Percentiles rank a stretch among this genome's conserved stretches.
phyloP scores from a whole-genome alignment of 2,113 vertebrate species.

The Thymallus thymallus region DNA sequence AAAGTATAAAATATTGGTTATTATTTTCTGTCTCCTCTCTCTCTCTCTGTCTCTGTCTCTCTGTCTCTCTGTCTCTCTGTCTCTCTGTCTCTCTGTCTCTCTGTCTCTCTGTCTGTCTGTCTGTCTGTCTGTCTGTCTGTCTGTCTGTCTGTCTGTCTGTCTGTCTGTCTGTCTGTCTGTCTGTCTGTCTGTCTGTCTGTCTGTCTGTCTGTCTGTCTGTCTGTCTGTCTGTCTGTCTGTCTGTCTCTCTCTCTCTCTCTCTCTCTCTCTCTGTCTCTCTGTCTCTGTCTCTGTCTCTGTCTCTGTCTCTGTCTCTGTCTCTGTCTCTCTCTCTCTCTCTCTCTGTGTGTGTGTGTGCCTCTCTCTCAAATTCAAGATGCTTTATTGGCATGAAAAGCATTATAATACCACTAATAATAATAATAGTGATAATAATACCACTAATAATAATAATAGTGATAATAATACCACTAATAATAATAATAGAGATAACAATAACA shows the following conservation, averaged over 20 bases:
- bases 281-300: background rate
- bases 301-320: background rate
- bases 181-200: background rate
- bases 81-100: constrained; percentile 51
- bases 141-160: background rate
- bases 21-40: constrained; percentile 1
- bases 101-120: constrained; percentile 2
- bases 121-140: background rate
- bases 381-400: no score
- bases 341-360: no score
- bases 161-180: constrained; percentile 16
- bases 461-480: no score
- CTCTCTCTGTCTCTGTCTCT: constrained; percentile 32
- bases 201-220: constrained; percentile 9
- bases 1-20: no score
- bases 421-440: no score
- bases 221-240: constrained; percentile 5
- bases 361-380: no score
- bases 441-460: no score
- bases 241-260: background rate
- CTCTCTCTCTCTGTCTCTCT: background rate
- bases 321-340: constrained; percentile 6
- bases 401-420: no score
- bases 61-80: constrained; percentile 26
- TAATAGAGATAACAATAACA: no score